Evolutionary conservation across 1,140 invertebrate species (phyloP).

Genomic region (Drosophila bifasciata): DNA sequence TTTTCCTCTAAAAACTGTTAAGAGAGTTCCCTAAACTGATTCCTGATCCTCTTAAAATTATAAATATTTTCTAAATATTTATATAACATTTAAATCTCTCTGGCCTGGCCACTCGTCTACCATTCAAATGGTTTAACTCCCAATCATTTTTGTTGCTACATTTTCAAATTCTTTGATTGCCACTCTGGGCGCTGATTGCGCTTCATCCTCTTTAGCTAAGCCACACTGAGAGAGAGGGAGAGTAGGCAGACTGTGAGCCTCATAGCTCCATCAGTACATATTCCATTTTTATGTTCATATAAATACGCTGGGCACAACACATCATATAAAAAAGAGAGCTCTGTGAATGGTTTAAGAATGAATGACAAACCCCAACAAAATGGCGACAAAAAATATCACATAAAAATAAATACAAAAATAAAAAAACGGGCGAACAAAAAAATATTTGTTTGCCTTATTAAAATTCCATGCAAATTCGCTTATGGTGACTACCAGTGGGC

Average conservation of each 20-base stretch:
- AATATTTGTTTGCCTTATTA: constrained; percentile 71
- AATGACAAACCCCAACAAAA: constrained; percentile 27
- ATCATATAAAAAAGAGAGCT: constrained; percentile 18
- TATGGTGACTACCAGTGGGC: constrained; percentile 54
- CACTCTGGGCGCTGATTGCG: neutral
- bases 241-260: too few relatives aligned
- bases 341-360: too few relatives aligned
- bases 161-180: constrained; percentile 47
- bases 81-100: too few relatives aligned
- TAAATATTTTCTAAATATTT: too few relatives aligned
- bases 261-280: constrained; percentile 19
- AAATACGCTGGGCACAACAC: constrained; percentile 20
- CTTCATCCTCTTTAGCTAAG: too few relatives aligned
- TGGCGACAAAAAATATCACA: constrained; percentile 54
- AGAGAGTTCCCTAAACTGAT: too few relatives aligned
- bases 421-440: constrained; percentile 28
- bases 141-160: neutral
- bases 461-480: constrained; percentile 81
- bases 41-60: too few relatives aligned
- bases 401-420: constrained; percentile 18
- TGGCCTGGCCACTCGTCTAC: too few relatives aligned
- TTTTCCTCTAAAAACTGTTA: too few relatives aligned
- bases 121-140: too few relatives aligned
- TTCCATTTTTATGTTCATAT: constrained; percentile 36
- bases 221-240: too few relatives aligned